These are phyloP conservation scores for Odontamblyopus lacepedii DNA, from an alignment of 2,797 vertebrate genomes.

Conservation along the genomic window DNA sequence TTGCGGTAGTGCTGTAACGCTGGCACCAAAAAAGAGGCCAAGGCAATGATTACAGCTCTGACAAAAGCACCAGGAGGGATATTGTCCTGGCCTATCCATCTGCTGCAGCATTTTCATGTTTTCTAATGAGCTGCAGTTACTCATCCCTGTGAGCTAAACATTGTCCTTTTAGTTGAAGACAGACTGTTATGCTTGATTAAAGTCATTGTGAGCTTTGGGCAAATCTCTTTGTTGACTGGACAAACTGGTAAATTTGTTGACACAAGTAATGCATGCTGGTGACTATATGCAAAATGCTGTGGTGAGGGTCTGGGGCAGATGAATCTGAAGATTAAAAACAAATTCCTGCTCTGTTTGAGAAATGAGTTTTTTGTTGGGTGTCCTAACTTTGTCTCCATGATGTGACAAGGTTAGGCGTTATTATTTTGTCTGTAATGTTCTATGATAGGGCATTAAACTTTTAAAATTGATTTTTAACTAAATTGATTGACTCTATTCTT, in stretches of 20 bases:
- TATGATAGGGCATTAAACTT: too few species aligned
- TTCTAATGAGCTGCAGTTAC: constrained; percentile 58
- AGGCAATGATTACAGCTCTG: constrained; percentile 31
- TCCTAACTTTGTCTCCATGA: neutral
- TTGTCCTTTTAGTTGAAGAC: constrained; percentile 38
- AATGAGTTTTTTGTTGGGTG: constrained; percentile 41
- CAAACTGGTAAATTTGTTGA: constrained; percentile 54
- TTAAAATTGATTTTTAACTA: too few species aligned
- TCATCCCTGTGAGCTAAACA: constrained; percentile 30
- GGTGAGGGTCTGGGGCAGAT: constrained; percentile 47
- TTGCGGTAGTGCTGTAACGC: constrained; percentile 32
- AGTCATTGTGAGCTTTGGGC: constrained; percentile 41
- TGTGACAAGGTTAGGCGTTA: neutral
- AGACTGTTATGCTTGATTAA: constrained; percentile 44
- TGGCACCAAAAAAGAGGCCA: constrained; percentile 27
- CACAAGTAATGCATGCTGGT: constrained; percentile 40
- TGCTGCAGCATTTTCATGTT: constrained; percentile 61
- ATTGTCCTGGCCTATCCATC: constrained; percentile 51
- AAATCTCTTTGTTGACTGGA: constrained; percentile 48
- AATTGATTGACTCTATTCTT: too few species aligned
- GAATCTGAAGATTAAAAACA: constrained; percentile 44
- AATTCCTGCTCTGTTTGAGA: constrained; percentile 61
- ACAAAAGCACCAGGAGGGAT: constrained; percentile 41
- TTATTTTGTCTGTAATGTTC: too few species aligned
- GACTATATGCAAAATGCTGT: constrained; percentile 16